Conservation (phyloP, 2,113 vertebrate genomes). For the Mormyrus iriodes region DNA sequence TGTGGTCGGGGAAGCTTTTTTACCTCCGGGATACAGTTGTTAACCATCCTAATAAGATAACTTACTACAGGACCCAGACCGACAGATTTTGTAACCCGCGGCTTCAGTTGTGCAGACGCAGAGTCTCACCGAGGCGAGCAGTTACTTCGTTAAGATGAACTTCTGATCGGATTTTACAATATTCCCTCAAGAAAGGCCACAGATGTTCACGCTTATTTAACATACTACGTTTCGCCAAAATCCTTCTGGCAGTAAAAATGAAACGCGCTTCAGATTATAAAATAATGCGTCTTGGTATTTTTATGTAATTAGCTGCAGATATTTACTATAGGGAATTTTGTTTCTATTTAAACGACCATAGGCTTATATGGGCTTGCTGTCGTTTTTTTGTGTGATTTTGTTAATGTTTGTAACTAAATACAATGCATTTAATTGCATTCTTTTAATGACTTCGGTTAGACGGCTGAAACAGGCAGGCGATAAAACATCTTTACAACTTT, state of each 20-base stretch:
- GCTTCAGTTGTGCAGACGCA: background rate
- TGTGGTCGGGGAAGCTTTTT: background rate
- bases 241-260: background rate
- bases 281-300: background rate
- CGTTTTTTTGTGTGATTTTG: background rate
- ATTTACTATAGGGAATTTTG: background rate
- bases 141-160: background rate
- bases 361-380: background rate
- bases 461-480: background rate
- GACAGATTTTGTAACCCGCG: background rate
- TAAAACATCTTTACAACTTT: constrained; percentile 2
- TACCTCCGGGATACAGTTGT: background rate
- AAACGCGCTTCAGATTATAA: background rate
- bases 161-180: background rate
- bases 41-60: constrained; percentile 3
- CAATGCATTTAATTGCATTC: background rate
- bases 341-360: background rate
- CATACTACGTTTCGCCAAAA: background rate
- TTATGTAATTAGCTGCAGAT: background rate
- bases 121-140: background rate
- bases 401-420: background rate
- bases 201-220: background rate
- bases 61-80: background rate
- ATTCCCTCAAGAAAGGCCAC: background rate
- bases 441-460: background rate